Evolutionary conservation across 2,113 vertebrate genomes (phyloP).

Genomic region (Loxodonta africana): DNA sequence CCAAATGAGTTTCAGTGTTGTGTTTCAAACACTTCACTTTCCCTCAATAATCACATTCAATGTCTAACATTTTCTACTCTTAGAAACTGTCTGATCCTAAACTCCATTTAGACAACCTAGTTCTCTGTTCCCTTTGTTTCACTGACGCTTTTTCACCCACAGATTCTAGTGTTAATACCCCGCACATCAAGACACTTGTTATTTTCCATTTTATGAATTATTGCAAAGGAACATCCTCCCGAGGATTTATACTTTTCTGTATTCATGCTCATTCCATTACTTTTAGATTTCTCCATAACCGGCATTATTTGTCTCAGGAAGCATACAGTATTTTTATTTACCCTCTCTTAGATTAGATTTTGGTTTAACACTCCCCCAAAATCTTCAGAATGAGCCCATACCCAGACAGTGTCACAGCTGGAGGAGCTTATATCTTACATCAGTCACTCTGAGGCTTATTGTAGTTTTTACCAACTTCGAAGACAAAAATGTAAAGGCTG

Average conservation of each 20-base stretch:
- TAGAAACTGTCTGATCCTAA: neutral
- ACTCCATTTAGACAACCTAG: neutral
- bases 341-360: conserved; percentile 33
- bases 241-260: neutral
- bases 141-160: neutral
- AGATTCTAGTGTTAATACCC: neutral
- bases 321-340: conserved; percentile 2
- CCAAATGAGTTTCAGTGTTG: neutral
- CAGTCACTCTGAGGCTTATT: conserved; percentile 27
- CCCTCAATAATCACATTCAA: neutral
- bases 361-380: neutral
- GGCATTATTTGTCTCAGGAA: conserved; percentile 54
- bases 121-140: neutral
- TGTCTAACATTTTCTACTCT: neutral
- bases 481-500: neutral
- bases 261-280: neutral
- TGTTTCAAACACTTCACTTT: neutral
- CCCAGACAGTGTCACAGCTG: neutral
- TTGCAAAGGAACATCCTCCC: neutral
- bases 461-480: conserved; percentile 42
- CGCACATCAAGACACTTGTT: neutral
- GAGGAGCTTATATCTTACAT: neutral
- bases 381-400: neutral
- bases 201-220: neutral
- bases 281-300: conserved; percentile 17